Evolutionary conservation across 1,140 invertebrate genomes (phyloP), one percentile per base, ranked within the genome.

Genomic region (Chrysomallon squamiferum): DNA sequence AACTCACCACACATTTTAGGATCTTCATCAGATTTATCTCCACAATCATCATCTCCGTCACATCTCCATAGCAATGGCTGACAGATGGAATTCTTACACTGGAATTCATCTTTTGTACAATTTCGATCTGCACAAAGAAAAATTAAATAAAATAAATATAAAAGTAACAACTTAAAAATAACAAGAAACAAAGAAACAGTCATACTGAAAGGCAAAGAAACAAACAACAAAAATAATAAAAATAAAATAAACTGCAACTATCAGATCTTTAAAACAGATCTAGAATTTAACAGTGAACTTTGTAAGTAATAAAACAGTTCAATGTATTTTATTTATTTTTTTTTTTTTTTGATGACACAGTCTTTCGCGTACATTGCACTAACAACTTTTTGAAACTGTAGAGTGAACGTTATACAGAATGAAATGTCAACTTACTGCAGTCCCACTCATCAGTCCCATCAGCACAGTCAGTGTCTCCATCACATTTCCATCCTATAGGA

Each of bases 61-160:
- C 80, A 88, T 7, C 73, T 59, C 95, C 95, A 98, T 81, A 95
- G 93, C 66, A 90, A 90, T 0, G 94, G 94, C 64, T 98, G 97
- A 82, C 96, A 98, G 25, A 74, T 59, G 7, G 68, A 67, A 62
- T 80, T 78, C 56, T 73, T 70, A 73, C 84, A 86, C 38, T 68
- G 65, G 56, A 77, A 83, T 52, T 89, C 78, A 20, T 78, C 66
- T 18, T 63, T 59, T 32, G 76, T 67, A 64, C 80, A 82, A 33
- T 68, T 76, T 2, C 67, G 65, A 6, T 61, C 71, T 73, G 62
- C 3, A 67, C 58, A 9, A 35, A 20, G 29, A 20, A 6, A 35
- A 7, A n/a, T 9, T 25, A 22, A 35, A 6, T n/a, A n/a, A n/a
- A n/a, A 11, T 43, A 11, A 43, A 9, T 43, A 43, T n/a, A 43